Evolutionary conservation across 37 sponge, comb jelly and placozoan species (phyloP).

Genomic region (Eunapius fragilis): DNA sequence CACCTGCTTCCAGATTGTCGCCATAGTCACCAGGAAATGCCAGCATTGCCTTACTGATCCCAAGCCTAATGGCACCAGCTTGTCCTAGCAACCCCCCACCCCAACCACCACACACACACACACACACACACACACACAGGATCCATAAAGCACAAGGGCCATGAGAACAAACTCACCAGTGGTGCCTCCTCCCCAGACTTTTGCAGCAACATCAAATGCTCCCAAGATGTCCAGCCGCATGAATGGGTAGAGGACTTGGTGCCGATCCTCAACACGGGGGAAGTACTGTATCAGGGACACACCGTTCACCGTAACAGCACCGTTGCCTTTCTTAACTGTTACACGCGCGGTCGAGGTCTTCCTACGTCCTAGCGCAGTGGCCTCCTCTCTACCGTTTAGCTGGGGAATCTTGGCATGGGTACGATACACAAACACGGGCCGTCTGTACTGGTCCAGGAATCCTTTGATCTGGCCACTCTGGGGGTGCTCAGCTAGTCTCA

Average conservation of each 20-base stretch:
- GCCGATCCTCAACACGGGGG: conserved; percentile 54
- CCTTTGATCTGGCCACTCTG: neutral
- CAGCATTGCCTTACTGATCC: conserved; percentile 65
- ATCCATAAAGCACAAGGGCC: neutral
- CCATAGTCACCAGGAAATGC: conserved; percentile 45
- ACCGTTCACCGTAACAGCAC: conserved; percentile 52
- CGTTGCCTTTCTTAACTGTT: conserved; percentile 45
- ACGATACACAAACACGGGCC: neutral
- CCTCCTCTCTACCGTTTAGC: neutral
- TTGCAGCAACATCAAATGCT: conserved; percentile 33
- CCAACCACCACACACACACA: no score
- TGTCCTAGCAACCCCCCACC: no score
- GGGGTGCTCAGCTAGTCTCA: conserved; percentile 1
- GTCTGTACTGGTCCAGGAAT: conserved; percentile 47
- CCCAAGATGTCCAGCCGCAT: conserved; percentile 35
- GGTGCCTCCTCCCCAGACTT: conserved; percentile 71
- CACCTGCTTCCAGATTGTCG: conserved; percentile 13
- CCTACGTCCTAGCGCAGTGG: conserved; percentile 39
- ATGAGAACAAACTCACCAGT: conserved; percentile 32
- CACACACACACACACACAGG: neutral
- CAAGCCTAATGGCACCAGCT: conserved; percentile 83
- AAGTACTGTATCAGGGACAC: conserved; percentile 55
- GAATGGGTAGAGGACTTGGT: conserved; percentile 80
- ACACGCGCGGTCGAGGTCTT: conserved; percentile 67
- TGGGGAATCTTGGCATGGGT: neutral